A percentile compares a stretch with the other conserved stretches of the same genome.
These are phyloP conservation scores for Oriolus oriolus DNA, from an alignment of 2,113 vertebrate species.

Conservation along the genomic window DNA sequence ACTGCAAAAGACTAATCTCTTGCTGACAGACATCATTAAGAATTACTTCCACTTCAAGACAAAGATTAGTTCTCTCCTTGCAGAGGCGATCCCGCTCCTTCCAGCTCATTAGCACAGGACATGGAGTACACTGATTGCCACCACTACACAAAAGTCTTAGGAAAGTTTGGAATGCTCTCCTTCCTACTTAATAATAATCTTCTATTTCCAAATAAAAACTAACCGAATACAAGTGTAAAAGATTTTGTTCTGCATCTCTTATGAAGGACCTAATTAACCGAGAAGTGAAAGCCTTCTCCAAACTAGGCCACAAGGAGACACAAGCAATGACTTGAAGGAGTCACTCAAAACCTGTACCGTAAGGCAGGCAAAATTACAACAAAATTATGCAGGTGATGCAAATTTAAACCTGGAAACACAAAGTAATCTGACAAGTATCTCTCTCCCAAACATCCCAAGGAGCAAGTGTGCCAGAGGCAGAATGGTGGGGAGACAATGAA, in stretches of 20 bases:
- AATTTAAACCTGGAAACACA: not conserved
- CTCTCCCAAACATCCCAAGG: not conserved
- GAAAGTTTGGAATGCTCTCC: not conserved
- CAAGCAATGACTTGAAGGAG: not conserved
- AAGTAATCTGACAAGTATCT: not conserved
- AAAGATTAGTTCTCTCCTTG: not conserved
- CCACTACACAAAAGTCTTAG: not conserved
- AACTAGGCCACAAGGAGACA: not conserved
- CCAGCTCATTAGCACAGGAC: not conserved
- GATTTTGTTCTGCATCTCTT: not conserved
- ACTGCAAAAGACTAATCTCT: not conserved
- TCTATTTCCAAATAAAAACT: not conserved
- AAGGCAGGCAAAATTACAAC: not conserved
- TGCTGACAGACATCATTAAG: not conserved
- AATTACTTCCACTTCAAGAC: not conserved
- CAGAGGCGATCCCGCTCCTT: not conserved
- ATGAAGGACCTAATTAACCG: not conserved
- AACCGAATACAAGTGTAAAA: not conserved
- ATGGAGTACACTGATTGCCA: fast-evolving
- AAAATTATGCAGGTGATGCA: not conserved
- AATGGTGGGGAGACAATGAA: not conserved
- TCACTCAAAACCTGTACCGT: not conserved
- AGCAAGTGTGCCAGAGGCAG: not conserved
- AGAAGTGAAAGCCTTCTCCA: not conserved
- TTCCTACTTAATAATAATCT: not conserved